Percentiles rank a stretch among this genome's conserved stretches.
phyloP scores from a whole-genome alignment of 2,888 invertebrate species.

The Drosophila paramelanica region DNA sequence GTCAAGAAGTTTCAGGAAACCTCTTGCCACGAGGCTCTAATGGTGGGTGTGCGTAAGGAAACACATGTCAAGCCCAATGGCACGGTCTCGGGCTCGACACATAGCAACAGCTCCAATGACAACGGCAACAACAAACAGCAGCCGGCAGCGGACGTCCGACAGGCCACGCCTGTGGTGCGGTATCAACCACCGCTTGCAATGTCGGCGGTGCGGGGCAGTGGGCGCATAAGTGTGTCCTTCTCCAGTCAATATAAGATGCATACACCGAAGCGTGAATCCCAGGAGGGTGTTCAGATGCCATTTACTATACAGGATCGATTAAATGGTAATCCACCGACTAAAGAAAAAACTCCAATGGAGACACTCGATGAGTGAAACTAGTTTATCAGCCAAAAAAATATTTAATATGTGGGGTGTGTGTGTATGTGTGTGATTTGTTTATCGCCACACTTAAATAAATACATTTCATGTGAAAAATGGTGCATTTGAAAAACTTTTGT shows the following conservation, averaged over 20 bases:
- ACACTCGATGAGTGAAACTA: constrained; percentile 51
- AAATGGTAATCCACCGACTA: constrained; percentile 24
- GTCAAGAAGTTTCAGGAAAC: constrained; percentile 79
- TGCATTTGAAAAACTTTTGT: not conserved
- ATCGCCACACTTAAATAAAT: constrained; percentile 4
- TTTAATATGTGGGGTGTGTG: not conserved
- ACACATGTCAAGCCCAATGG: constrained; percentile 60
- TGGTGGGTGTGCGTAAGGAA: constrained; percentile 79
- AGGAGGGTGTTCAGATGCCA: constrained; percentile 62
- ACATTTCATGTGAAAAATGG: not conserved
- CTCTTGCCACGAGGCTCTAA: constrained; percentile 77
- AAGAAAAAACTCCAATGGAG: constrained; percentile 50
- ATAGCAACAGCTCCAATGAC: constrained; percentile 22
- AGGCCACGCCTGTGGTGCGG: constrained; percentile 70
- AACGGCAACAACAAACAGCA: constrained; percentile 32
- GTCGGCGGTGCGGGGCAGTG: constrained; percentile 73
- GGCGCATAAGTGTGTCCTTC: constrained; percentile 82
- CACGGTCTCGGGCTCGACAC: constrained; percentile 2
- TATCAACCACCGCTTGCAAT: constrained; percentile 60
- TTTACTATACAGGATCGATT: constrained; percentile 57
- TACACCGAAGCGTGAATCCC: constrained; percentile 84
- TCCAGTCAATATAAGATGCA: constrained; percentile 72
- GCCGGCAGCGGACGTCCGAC: constrained; percentile 42
- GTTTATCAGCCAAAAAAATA: not conserved
- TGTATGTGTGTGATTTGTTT: not conserved